phyloP scores from a whole-genome alignment of 2,888 invertebrate genomes.

The Thysanoteuthis rhombus region DNA sequence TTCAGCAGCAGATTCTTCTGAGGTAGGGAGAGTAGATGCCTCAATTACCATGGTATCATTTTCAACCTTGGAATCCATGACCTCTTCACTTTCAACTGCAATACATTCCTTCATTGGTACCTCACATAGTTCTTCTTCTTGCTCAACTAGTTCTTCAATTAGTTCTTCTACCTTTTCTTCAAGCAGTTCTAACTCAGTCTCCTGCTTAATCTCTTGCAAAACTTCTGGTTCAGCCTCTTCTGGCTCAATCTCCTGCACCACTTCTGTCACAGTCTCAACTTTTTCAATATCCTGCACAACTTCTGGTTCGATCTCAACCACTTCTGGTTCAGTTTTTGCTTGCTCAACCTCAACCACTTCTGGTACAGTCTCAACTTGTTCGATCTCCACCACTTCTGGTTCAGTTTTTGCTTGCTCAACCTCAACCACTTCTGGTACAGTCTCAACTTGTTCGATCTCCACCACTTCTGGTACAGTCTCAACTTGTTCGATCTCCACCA shows the following conservation, averaged over 20 bases:
- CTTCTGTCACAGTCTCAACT: neutral
- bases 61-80: neutral
- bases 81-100: conserved; percentile 27
- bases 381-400: neutral
- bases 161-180: neutral
- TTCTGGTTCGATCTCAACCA: conserved; percentile 14
- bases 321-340: neutral
- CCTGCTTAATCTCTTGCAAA: neutral
- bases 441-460: neutral
- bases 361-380: neutral
- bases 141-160: neutral
- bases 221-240: neutral
- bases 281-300: neutral
- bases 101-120: neutral
- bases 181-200: neutral
- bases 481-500: neutral
- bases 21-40: neutral
- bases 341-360: neutral
- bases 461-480: neutral
- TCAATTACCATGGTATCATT: neutral
- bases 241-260: neutral
- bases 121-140: neutral
- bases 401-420: neutral
- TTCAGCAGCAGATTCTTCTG: neutral
- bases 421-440: neutral